Conservation (phyloP, 2,113 vertebrate genomes). For the Percopsis transmontana region DNA sequence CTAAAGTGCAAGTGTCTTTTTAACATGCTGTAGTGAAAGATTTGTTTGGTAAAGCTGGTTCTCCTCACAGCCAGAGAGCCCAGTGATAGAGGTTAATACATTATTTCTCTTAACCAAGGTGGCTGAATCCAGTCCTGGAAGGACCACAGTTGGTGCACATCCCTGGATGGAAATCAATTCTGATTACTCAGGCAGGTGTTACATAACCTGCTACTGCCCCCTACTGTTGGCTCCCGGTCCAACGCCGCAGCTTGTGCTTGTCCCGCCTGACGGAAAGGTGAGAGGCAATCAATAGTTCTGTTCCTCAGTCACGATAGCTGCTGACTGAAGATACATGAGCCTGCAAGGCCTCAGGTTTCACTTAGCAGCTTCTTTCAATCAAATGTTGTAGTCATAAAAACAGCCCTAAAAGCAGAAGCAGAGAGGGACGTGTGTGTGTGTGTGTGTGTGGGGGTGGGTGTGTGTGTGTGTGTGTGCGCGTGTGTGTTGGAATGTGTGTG, state of each 20-base stretch:
- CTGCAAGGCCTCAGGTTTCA: constrained; percentile 46
- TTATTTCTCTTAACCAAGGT: no score
- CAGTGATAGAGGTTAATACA: no score
- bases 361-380: constrained; percentile 33
- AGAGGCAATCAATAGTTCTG: constrained; percentile 61
- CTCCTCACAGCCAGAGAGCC: no score
- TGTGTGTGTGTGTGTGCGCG: background rate
- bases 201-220: constrained; percentile 73
- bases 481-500: no score
- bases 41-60: no score
- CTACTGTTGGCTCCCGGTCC: constrained; percentile 60
- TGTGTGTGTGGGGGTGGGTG: background rate
- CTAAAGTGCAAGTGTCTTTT: no score
- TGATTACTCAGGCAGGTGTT: constrained; percentile 48
- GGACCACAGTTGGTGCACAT: background rate
- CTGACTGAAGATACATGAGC: constrained; percentile 35
- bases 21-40: no score
- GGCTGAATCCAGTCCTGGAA: background rate
- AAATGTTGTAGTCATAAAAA: constrained; percentile 23
- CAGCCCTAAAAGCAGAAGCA: constrained; percentile 8
- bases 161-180: constrained; percentile 1
- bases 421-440: background rate
- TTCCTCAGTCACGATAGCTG: constrained; percentile 40
- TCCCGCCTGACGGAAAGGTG: constrained; percentile 53
- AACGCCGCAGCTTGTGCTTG: constrained; percentile 23